These are phyloP conservation scores for Xestobium rufovillosum DNA, from an alignment of 2,888 invertebrate species.

Conservation along the genomic window DNA sequence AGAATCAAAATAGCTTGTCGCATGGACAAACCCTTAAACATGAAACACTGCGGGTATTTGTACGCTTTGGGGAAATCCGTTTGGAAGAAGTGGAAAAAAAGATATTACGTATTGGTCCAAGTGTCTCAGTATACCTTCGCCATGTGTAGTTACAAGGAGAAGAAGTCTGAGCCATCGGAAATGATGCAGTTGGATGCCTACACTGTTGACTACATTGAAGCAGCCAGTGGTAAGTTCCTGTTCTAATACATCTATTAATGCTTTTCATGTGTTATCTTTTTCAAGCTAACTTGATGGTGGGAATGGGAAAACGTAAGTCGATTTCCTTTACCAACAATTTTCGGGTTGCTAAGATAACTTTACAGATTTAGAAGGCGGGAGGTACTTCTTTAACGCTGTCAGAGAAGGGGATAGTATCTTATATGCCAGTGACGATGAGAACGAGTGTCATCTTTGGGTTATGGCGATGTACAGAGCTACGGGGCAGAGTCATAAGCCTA, in stretches of 20 bases:
- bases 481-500: conserved; percentile 98
- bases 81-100: conserved; percentile 99
- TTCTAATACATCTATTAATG: not conserved
- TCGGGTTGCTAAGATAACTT: conserved; percentile 23
- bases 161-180: conserved; percentile 98
- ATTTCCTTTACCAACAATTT: conserved; percentile 21
- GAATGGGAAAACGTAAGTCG: conserved; percentile 67
- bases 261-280: conserved; percentile 27
- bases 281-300: conserved; percentile 85
- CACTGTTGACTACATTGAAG: conserved; percentile 98
- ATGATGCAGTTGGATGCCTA: conserved; percentile 99
- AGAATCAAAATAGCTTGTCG: conserved; percentile 95
- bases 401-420: conserved; percentile 96
- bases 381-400: conserved; percentile 97
- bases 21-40: conserved; percentile 97
- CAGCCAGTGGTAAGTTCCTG: conserved; percentile 79
- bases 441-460: conserved; percentile 97
- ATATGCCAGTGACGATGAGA: conserved; percentile 94
- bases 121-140: conserved; percentile 99
- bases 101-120: conserved; percentile 97
- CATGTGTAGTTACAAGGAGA: conserved; percentile 98
- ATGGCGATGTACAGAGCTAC: conserved; percentile 99
- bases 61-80: conserved; percentile 93
- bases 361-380: conserved; percentile 82
- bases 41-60: conserved; percentile 95